Evolutionary conservation across 2,113 vertebrate genomes (phyloP).

Genomic region (Mus pahari): DNA sequence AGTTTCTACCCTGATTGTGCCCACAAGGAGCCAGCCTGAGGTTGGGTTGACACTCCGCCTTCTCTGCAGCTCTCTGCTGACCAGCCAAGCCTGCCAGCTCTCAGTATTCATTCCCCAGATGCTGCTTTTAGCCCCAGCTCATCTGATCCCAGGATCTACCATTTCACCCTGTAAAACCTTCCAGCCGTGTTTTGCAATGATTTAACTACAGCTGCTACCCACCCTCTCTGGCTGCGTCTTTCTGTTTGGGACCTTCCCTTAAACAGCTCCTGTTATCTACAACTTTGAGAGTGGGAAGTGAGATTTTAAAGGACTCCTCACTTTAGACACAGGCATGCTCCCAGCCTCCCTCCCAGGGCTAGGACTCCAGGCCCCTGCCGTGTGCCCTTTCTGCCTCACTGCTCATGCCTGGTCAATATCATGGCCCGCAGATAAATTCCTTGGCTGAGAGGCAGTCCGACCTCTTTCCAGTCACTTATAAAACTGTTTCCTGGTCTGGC

Average conservation of each 20-base stretch:
- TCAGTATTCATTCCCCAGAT: background rate
- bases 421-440: background rate
- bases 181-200: background rate
- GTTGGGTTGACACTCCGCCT: fast-evolving
- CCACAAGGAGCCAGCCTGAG: background rate
- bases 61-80: background rate
- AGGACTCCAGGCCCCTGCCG: background rate
- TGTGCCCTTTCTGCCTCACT: background rate
- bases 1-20: fast-evolving
- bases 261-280: fast-evolving
- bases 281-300: background rate
- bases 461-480: background rate
- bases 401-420: background rate
- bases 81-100: background rate
- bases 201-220: background rate
- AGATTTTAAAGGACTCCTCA: fast-evolving
- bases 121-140: too few species aligned
- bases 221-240: background rate
- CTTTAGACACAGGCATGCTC: fast-evolving
- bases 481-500: background rate
- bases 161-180: background rate
- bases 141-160: background rate
- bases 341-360: fast-evolving
- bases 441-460: conserved; percentile 1
- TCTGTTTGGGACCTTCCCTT: fast-evolving